phyloP scores from a whole-genome alignment of 1,140 invertebrate species.

The Apis cerana region DNA sequence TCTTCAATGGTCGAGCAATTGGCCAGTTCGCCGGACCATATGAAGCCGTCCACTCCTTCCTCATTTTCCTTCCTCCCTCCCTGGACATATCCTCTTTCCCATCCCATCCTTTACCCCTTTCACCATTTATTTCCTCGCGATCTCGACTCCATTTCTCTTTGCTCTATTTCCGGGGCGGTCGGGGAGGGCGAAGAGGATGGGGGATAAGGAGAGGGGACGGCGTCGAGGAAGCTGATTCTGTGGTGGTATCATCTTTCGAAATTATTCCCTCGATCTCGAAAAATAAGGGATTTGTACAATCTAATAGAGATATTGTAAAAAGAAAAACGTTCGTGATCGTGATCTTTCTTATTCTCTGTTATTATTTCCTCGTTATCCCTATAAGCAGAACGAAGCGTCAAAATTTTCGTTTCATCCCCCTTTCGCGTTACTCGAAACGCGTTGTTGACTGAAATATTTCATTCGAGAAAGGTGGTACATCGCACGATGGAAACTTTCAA shows the following conservation, averaged over 20 bases:
- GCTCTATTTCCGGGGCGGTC: constrained; percentile 53
- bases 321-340: too few relatives aligned
- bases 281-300: too few relatives aligned
- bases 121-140: constrained; percentile 23
- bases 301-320: too few relatives aligned
- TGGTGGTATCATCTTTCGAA: neutral
- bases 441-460: too few relatives aligned
- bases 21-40: constrained; percentile 78
- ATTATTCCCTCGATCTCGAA: too few relatives aligned
- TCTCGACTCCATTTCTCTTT: constrained; percentile 47
- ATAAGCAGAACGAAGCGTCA: too few relatives aligned
- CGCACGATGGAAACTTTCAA: too few relatives aligned
- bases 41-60: constrained; percentile 65
- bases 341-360: too few relatives aligned
- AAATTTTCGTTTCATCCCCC: too few relatives aligned
- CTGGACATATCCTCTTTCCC: neutral
- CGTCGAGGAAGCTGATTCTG: constrained; percentile 13
- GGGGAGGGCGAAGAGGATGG: neutral
- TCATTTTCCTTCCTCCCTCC: constrained; percentile 26
- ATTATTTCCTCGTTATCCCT: too few relatives aligned
- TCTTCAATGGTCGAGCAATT: constrained; percentile 78
- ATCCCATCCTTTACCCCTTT: neutral
- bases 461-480: too few relatives aligned
- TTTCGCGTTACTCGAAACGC: too few relatives aligned
- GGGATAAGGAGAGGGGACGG: neutral